These are phyloP conservation scores for Andricus grossulariae DNA, from an alignment of 1,140 invertebrate species.

Conservation along the genomic window DNA sequence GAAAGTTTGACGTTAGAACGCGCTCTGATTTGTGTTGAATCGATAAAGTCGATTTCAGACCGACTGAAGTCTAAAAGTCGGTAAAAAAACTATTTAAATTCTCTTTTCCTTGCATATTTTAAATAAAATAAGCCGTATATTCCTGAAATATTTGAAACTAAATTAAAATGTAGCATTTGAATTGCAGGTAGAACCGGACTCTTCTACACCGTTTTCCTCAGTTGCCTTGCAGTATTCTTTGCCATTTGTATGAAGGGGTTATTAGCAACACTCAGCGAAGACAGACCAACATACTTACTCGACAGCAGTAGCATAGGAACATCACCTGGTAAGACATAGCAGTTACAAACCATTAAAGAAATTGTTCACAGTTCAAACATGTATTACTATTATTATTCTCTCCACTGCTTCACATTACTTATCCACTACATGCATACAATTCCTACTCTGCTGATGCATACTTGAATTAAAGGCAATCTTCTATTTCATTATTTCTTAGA, in stretches of 20 bases:
- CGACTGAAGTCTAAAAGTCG: too few species aligned
- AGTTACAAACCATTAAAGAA: not conserved
- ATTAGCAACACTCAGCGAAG: slow-evolving; percentile 82
- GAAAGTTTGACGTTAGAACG: too few species aligned
- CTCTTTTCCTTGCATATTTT: too few species aligned
- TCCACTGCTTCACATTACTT: too few species aligned
- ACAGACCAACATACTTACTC: slow-evolving; percentile 84
- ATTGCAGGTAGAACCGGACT: slow-evolving; percentile 83
- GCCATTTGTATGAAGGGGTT: slow-evolving; percentile 89
- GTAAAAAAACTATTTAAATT: too few species aligned
- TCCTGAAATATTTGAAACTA: slow-evolving; percentile 18
- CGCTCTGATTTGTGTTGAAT: too few species aligned
- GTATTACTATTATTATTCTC: too few species aligned
- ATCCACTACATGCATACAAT: not conserved
- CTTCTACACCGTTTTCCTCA: slow-evolving; percentile 93
- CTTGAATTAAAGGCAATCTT: too few species aligned
- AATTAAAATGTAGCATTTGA: slow-evolving; percentile 50
- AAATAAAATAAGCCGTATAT: too few species aligned
- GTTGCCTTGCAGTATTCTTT: slow-evolving; percentile 85
- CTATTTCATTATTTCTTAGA: too few species aligned
- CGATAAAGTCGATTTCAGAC: too few species aligned
- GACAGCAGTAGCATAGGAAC: slow-evolving; percentile 88
- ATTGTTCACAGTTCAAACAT: not conserved
- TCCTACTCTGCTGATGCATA: not conserved
- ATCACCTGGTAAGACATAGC: slow-evolving; percentile 83